Percentiles rank a stretch among this genome's conserved stretches.
Evolutionary conservation across 2,113 vertebrate genomes (phyloP).

Genomic region (Periophthalmodon schlosseri): DNA sequence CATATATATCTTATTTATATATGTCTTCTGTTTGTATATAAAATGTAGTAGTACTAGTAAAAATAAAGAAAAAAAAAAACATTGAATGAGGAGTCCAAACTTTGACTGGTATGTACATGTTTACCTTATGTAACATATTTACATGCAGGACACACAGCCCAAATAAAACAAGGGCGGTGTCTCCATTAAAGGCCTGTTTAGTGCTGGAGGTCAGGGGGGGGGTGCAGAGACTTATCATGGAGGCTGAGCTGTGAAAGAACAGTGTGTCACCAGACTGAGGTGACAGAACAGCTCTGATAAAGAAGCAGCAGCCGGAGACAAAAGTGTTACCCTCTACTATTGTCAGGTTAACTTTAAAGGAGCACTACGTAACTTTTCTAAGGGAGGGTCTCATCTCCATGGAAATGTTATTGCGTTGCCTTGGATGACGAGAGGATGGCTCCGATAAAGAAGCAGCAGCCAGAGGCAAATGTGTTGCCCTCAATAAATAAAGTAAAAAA

Average conservation of each 20-base stretch:
- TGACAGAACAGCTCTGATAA: slow-evolving; percentile 39
- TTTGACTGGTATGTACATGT: not conserved
- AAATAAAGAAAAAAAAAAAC: too few relatives aligned
- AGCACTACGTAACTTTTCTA: too few relatives aligned
- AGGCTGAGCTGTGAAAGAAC: slow-evolving; percentile 44
- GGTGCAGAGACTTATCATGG: slow-evolving; percentile 36
- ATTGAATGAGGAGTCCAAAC: too few relatives aligned
- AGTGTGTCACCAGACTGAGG: slow-evolving; percentile 43
- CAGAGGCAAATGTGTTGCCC: too few relatives aligned
- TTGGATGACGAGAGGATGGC: too few relatives aligned
- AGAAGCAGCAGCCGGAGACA: slow-evolving; percentile 34
- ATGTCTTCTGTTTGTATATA: too few relatives aligned
- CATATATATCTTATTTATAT: too few relatives aligned
- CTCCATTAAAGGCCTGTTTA: slow-evolving; percentile 24
- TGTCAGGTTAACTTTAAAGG: not conserved
- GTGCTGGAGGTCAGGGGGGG: slow-evolving; percentile 4
- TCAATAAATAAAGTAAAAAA: too few relatives aligned
- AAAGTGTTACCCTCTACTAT: slow-evolving; percentile 17
- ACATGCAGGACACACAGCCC: not conserved
- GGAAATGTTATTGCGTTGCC: too few relatives aligned
- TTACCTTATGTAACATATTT: slow-evolving; percentile 35
- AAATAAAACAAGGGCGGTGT: slow-evolving; percentile 5
- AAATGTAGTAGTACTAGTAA: too few relatives aligned
- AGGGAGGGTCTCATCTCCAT: too few relatives aligned
- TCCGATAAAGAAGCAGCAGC: too few relatives aligned